phyloP scores from a whole-genome alignment of 2,113 vertebrate species.

The Urocitellus parryii region DNA sequence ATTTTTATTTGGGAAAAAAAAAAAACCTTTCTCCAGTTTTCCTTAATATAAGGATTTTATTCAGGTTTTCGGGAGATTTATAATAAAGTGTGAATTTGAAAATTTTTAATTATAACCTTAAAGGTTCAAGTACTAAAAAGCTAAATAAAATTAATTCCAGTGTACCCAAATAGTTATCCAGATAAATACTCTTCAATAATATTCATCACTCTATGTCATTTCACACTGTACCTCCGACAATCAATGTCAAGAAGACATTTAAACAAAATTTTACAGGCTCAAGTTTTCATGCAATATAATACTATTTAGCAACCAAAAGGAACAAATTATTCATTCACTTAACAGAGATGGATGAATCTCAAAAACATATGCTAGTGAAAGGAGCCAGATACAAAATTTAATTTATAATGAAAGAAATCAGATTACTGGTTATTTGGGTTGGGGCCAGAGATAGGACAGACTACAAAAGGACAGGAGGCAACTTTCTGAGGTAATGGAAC shows the following conservation, averaged over 20 bases:
- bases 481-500: not conserved
- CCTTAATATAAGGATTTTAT: constrained; percentile 25
- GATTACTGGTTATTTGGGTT: not conserved
- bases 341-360: not conserved
- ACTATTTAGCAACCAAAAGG: constrained; percentile 33
- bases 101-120: constrained; percentile 36
- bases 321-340: constrained; percentile 11
- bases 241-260: not conserved
- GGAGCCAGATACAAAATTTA: not conserved
- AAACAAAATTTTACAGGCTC: constrained; percentile 17
- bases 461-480: not conserved
- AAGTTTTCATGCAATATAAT: constrained; percentile 39
- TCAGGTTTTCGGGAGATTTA: not conserved
- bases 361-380: constrained; percentile 2
- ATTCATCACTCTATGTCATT: constrained; percentile 47
- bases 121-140: constrained; percentile 42
- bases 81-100: constrained; percentile 44
- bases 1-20: constrained; percentile 20
- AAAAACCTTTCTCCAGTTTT: constrained; percentile 2
- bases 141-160: constrained; percentile 24
- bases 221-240: not conserved
- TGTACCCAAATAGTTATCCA: not conserved
- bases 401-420: not conserved
- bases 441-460: not conserved
- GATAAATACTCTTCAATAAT: constrained; percentile 27